Evolutionary conservation across 2,113 vertebrate genomes (phyloP), one percentile per base, ranked within the genome.

Genomic region (Phalacrocorax aristotelis): DNA sequence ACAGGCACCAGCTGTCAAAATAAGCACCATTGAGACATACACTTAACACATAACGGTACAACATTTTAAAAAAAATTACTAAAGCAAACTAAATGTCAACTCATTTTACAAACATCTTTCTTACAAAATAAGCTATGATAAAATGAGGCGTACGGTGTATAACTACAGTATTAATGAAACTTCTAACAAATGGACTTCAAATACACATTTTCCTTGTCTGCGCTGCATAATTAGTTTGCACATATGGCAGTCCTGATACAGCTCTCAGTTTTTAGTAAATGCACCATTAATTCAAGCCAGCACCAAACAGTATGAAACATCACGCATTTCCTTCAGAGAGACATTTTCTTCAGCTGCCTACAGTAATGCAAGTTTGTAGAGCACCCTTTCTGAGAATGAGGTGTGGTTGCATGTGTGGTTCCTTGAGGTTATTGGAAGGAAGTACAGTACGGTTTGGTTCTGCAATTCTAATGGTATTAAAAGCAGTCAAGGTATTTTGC

Each of bases 401-500:
- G 97, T 97, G 97, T 92, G 95, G 97, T 62, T 95, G 94, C 91
- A 90, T 80, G 52, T 70, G 87, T 89, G 97, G 97, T 94, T 97
- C 94, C 97, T 91, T 96, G 97, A 97, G 97, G 96, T 98, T 92
- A 89, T 15, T 48, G 80, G 87, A 97, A 97, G 85, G 93, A 97
- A 95, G 95, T 97, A 98, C 97, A 98, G 98, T 98, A 98, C 97
- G 51, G 96, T 96, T 90, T 94, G 91, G 96, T 95, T 87, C 97
- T 98, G 97, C 96, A 95, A 71, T 75, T 96, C 91, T 92, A 94
- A 97, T 46, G 87, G 94, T 97, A 94, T 96, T 90, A 95, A 90
- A 96, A 98, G 97, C 97, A 98, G 96, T 98, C 97, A 96, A 97
- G 96, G 98, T 98, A 98, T 98, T 98, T 98, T 98, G 98, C 98